Percentiles rank a stretch among this genome's conserved stretches.
Evolutionary conservation across 2,113 vertebrate species (phyloP).

Genomic region (Prionailurus viverrinus): DNA sequence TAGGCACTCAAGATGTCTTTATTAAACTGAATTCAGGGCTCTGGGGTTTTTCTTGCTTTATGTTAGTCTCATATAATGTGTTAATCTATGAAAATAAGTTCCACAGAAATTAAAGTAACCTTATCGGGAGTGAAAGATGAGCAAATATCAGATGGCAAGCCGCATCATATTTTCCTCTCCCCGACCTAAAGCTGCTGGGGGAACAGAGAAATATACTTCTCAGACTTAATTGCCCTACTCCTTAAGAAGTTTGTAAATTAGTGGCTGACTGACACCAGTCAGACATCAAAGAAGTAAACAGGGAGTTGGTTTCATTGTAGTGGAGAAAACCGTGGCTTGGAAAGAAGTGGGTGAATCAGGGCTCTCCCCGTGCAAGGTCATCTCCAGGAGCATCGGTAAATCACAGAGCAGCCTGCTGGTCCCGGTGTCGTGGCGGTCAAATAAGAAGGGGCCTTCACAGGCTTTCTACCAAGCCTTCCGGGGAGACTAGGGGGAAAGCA

Average conservation of each 20-base stretch:
- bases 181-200: neutral
- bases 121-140: neutral
- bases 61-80: neutral
- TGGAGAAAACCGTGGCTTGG: neutral
- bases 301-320: neutral
- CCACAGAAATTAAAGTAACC: constrained; percentile 9
- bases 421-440: neutral
- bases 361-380: neutral
- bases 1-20: neutral
- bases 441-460: neutral
- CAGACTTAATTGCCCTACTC: neutral
- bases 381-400: neutral
- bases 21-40: neutral
- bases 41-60: neutral
- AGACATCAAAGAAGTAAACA: neutral
- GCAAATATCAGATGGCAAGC: neutral
- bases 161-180: neutral
- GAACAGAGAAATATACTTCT: neutral
- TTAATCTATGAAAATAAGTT: neutral
- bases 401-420: neutral
- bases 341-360: neutral
- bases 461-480: neutral
- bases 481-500: neutral
- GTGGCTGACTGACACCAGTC: neutral
- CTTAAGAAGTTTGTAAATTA: neutral